Conservation (phyloP, 2,113 vertebrate genomes). For the Zosterops pallidus region DNA sequence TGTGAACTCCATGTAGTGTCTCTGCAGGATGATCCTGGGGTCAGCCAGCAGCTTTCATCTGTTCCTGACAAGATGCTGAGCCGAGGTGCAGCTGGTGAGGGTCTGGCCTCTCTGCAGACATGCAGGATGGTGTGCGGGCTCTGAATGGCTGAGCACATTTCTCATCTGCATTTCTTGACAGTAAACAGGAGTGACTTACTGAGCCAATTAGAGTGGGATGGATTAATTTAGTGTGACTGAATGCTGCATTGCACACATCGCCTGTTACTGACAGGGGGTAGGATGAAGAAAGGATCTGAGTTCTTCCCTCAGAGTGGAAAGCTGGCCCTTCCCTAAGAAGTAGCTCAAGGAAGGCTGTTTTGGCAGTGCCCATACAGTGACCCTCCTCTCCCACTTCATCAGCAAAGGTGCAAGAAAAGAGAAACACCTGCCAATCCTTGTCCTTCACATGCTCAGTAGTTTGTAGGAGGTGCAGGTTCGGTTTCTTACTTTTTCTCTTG, state of each 20-base stretch:
- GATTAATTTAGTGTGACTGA: neutral
- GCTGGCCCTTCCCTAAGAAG: neutral
- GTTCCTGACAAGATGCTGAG: neutral
- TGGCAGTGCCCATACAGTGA: neutral
- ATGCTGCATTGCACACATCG: neutral
- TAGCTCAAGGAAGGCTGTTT: neutral
- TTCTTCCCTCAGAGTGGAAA: neutral
- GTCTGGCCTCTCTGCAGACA: neutral
- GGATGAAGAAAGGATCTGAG: neutral
- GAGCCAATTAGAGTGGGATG: slow-evolving; percentile 2
- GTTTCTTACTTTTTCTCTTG: neutral
- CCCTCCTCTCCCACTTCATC: neutral
- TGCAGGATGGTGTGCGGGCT: neutral
- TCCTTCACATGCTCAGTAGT: neutral
- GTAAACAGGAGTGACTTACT: slow-evolving; percentile 9
- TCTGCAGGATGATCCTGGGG: neutral
- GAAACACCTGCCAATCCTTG: neutral
- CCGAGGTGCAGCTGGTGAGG: neutral
- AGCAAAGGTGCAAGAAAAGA: neutral
- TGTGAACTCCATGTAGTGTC: neutral
- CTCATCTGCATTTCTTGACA: slow-evolving; percentile 26
- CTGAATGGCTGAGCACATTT: neutral
- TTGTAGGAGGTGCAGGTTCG: neutral
- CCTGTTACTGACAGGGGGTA: neutral
- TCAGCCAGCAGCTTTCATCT: neutral